These are phyloP conservation scores for Brachylomia viminalis DNA, from an alignment of 2,888 invertebrate genomes.

Conservation along the genomic window DNA sequence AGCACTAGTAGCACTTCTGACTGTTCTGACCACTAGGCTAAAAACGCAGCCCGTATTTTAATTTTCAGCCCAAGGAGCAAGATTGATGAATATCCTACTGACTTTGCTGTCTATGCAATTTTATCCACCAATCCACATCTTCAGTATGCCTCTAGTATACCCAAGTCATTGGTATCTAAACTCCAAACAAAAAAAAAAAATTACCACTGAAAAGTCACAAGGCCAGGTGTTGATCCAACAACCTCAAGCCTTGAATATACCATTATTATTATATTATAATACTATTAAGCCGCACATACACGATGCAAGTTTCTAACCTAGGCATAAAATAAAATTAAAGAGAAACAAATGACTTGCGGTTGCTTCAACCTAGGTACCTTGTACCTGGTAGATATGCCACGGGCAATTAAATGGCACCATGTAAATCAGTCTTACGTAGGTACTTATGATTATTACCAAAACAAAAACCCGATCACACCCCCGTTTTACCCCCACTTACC, in stretches of 20 bases:
- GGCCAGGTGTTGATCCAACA: neutral
- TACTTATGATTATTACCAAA: neutral
- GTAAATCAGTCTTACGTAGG: neutral
- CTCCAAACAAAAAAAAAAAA: neutral
- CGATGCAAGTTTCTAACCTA: neutral
- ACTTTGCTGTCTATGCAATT: neutral
- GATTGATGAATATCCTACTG: neutral
- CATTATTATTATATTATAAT: neutral
- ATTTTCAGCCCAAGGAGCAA: neutral
- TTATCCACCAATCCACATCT: neutral
- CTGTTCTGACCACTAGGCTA: neutral
- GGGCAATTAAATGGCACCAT: neutral
- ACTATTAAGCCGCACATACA: neutral
- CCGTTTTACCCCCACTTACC: neutral
- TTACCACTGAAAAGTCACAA: neutral
- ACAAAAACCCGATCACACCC: slow-evolving; percentile 11
- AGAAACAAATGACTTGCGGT: neutral
- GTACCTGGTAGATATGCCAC: no score
- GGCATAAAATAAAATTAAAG: neutral
- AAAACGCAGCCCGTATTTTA: neutral
- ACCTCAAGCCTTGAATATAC: neutral
- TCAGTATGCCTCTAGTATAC: neutral
- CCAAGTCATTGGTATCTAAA: neutral
- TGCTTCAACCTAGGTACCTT: no score
- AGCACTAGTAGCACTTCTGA: neutral